A percentile compares a stretch with the other conserved stretches of the same genome.
Evolutionary conservation across 2,797 vertebrate species (phyloP).

Genomic region (Galago senegalensis): DNA sequence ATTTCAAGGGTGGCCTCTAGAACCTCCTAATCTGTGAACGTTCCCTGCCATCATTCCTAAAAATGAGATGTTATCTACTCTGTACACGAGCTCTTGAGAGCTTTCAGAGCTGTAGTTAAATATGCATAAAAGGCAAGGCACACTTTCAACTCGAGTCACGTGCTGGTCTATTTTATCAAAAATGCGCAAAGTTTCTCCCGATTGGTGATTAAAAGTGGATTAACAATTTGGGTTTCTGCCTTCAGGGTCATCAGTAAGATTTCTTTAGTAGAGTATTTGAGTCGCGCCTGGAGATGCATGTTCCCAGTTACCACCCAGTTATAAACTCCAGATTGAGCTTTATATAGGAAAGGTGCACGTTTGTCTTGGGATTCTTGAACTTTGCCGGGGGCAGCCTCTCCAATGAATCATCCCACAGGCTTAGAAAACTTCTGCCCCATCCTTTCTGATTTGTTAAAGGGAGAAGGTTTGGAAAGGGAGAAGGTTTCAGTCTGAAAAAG

Average conservation of each 20-base stretch:
- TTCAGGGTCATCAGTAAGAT: not conserved
- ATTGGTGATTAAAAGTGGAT: conserved; percentile 66
- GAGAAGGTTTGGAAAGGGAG: not conserved
- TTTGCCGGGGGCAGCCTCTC: conserved; percentile 20
- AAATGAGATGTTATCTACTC: conserved; percentile 38
- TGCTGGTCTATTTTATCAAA: conserved; percentile 55
- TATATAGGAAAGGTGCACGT: not conserved
- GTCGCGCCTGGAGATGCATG: not conserved
- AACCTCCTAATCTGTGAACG: not conserved
- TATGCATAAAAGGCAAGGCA: conserved; percentile 55
- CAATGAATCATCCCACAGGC: conserved; percentile 60
- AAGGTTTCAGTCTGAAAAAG: conserved; percentile 55
- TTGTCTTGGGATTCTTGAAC: conserved; percentile 64
- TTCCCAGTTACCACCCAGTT: conserved; percentile 4
- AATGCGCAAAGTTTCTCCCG: conserved; percentile 1
- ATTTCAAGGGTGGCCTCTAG: not conserved
- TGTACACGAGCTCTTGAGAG: not conserved
- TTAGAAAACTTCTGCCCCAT: conserved; percentile 59
- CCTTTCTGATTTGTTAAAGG: conserved; percentile 63
- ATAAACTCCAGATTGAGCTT: conserved; percentile 48
- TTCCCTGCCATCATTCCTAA: conserved; percentile 24
- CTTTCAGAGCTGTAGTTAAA: conserved; percentile 48
- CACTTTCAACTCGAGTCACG: conserved; percentile 19
- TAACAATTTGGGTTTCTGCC: conserved; percentile 47
- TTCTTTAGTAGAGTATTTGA: not conserved